Percentiles rank a stretch among this genome's conserved stretches.
These are phyloP conservation scores for Spilogale gracilis DNA, from an alignment of 2,113 vertebrate genomes.

Conservation along the genomic window DNA sequence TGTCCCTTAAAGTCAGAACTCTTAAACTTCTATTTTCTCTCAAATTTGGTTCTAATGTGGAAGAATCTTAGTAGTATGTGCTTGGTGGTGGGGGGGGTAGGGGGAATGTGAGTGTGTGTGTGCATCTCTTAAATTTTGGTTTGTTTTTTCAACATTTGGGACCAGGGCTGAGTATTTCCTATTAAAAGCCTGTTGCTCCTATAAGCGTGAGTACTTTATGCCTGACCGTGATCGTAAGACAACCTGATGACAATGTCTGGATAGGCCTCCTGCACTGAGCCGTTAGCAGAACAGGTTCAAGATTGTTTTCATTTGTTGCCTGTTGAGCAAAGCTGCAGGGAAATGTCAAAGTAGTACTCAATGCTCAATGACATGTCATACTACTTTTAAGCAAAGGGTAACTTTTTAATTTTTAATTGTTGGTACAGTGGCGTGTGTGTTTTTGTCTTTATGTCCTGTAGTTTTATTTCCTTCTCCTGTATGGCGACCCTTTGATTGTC, in stretches of 20 bases:
- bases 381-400: slow-evolving; percentile 78
- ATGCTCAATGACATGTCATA: slow-evolving; percentile 63
- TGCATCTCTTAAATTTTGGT: neutral
- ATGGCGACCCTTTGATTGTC: slow-evolving; percentile 16
- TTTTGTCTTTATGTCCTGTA: slow-evolving; percentile 50
- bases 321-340: slow-evolving; percentile 76
- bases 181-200: slow-evolving; percentile 75
- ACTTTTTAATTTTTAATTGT: slow-evolving; percentile 76
- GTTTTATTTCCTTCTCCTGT: slow-evolving; percentile 64
- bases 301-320: slow-evolving; percentile 79
- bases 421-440: slow-evolving; percentile 53
- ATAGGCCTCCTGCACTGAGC: slow-evolving; percentile 30
- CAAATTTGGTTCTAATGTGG: neutral
- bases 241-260: slow-evolving; percentile 48
- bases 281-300: slow-evolving; percentile 71
- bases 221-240: neutral
- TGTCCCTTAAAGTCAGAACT: neutral
- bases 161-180: neutral
- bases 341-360: slow-evolving; percentile 74
- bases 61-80: neutral
- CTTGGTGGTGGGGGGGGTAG: neutral
- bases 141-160: neutral
- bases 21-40: neutral
- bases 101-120: neutral
- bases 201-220: neutral